These are phyloP conservation scores for Mormyrus lacerda DNA, from an alignment of 2,113 vertebrate species.

Conservation along the genomic window DNA sequence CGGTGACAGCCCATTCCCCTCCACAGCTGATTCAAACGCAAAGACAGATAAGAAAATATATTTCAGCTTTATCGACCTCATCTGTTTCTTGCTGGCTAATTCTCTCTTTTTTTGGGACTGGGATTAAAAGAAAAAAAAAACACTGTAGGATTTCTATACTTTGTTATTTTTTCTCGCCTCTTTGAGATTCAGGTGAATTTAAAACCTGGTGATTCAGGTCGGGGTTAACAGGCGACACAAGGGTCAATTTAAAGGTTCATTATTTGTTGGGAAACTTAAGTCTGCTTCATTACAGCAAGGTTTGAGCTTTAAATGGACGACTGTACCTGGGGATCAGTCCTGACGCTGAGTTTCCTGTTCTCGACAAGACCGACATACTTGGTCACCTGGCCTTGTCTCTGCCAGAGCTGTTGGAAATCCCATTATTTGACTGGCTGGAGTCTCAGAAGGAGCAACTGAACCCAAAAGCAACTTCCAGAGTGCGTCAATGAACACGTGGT, in stretches of 20 bases:
- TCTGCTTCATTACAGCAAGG: neutral
- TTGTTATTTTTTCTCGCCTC: neutral
- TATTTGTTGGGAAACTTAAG: neutral
- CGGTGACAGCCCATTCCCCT: slow-evolving; percentile 48
- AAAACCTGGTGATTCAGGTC: neutral
- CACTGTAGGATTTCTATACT: neutral
- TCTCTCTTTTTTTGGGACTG: slow-evolving; percentile 40
- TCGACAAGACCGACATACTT: neutral
- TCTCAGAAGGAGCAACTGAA: neutral
- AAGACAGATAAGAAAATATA: slow-evolving; percentile 52
- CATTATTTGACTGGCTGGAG: neutral
- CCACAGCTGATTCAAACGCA: slow-evolving; percentile 52
- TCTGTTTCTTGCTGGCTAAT: slow-evolving; percentile 55
- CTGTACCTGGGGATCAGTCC: neutral
- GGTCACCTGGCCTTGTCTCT: neutral
- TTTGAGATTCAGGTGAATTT: neutral
- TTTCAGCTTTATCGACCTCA: slow-evolving; percentile 54
- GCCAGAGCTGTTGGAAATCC: neutral
- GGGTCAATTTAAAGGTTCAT: neutral
- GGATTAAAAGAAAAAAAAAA: slow-evolving; percentile 29
- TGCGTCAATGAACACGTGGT: neutral
- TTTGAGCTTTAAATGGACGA: neutral
- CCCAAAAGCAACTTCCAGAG: neutral
- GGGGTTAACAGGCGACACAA: neutral
- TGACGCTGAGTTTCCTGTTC: neutral